Evolutionary conservation across 2,113 vertebrate genomes (phyloP), one percentile per base, ranked within the genome.

Genomic region (Hirundichthys speculiger): DNA sequence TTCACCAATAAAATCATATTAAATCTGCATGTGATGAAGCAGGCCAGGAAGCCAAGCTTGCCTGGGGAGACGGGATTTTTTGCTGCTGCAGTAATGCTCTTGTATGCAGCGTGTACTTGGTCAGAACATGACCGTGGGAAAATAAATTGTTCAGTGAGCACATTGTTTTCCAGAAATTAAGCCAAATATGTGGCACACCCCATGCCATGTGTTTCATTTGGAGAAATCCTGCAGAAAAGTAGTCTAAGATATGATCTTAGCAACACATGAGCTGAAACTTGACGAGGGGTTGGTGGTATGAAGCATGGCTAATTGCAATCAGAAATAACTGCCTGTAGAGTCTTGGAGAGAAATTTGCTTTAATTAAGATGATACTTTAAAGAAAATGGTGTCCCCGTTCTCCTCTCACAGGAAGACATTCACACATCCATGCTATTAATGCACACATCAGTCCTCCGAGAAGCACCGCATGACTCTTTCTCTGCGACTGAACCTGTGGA

Each of bases 361-460:
- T 87, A 89, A 90, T 89, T 88, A 87, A 84, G 76, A 85, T 80
- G 69, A 68, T 68, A 40, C 64, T 70, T 64, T 56, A 55, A 47
- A 63, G 54, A 80, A 41, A 65, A n/a, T 19, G 13, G 42, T 38
- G 53, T 50, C 56, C 64, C 77, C 69, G 25, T 50, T 34, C 63
- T 79, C 61, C 64, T 67, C 25, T 64, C 48, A 69, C 57, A 79
- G 50, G 20, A 47, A 58, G 34, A 38, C 60, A 45, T 46, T 39
- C 21, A 12, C 68, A 70, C 45, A 43, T 67, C 83, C 16, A 45
- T 62, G 67, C 73, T 70, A 73, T 61, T 78, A 67, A 79, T 79
- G 67, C 69, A 77, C 75, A 77, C 65, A 73, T 7, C 21, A 66
- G 63, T 62, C 65, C 21, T 20, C 25, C 13, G 56, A 57, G 58